Percentiles rank a stretch among this genome's conserved stretches.
phyloP scores from a whole-genome alignment of 2,797 vertebrate species.

The Lagorchestes hirsutus region DNA sequence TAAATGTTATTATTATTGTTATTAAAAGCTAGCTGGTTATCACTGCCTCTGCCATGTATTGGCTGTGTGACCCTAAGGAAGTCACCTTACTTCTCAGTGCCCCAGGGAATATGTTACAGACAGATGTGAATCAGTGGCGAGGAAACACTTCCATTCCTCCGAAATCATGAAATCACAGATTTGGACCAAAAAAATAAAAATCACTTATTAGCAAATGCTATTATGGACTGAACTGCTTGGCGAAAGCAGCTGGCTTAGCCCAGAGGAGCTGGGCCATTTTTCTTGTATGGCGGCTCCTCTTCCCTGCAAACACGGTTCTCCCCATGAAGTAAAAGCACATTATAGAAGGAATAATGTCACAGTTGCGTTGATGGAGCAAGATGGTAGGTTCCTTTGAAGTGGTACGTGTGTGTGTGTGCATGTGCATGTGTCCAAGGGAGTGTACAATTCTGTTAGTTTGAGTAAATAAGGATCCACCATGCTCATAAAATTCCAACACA shows the following conservation, averaged over 20 bases:
- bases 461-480: slow-evolving; percentile 47
- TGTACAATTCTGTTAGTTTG: neutral
- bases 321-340: neutral
- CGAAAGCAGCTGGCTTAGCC: neutral
- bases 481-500: slow-evolving; percentile 54
- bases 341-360: accelerated
- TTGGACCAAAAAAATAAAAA: neutral
- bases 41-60: neutral
- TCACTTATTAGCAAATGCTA: slow-evolving; percentile 37
- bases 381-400: neutral
- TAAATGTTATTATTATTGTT: neutral
- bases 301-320: accelerated
- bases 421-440: neutral
- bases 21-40: neutral
- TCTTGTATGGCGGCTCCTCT: neutral
- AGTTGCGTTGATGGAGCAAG: accelerated
- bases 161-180: neutral
- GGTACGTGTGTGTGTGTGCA: accelerated
- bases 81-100: neutral
- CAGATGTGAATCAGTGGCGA: neutral
- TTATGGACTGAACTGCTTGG: neutral
- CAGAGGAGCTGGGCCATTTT: neutral
- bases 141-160: neutral
- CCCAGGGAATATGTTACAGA: neutral
- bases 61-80: neutral